Conservation (phyloP, 1,140 invertebrate genomes). For the Ceratina australensis region DNA sequence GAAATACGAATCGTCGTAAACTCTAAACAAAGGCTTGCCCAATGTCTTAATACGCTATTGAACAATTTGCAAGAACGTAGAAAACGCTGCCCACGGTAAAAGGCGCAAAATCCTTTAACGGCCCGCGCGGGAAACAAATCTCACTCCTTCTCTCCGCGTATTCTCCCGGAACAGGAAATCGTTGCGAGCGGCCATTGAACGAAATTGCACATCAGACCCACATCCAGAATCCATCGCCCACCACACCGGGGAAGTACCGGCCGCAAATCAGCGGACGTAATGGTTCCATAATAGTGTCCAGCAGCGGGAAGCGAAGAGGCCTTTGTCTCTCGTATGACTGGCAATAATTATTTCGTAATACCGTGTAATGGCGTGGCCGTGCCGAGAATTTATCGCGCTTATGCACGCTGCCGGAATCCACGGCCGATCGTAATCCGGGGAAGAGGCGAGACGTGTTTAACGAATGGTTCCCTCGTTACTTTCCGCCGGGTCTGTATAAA, state of each 20-base stretch:
- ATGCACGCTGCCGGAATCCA: conserved; percentile 54
- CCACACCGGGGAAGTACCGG: neutral
- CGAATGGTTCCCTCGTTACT: conserved; percentile 59
- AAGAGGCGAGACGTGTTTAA: conserved; percentile 42
- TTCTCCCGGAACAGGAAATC: neutral
- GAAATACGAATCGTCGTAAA: neutral
- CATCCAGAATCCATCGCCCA: conserved; percentile 34
- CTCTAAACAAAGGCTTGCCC: neutral
- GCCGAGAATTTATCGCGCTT: conserved; percentile 55
- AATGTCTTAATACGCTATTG: neutral
- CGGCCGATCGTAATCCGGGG: conserved; percentile 54
- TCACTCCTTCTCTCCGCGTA: neutral
- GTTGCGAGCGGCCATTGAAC: too few relatives aligned
- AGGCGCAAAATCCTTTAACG: neutral
- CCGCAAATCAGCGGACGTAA: conserved; percentile 51
- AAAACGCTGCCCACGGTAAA: neutral
- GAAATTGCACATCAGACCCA: neutral
- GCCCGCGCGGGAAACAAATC: neutral
- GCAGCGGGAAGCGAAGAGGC: neutral
- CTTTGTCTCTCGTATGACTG: conserved; percentile 56
- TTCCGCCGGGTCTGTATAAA: conserved; percentile 52
- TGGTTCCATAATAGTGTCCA: conserved; percentile 12
- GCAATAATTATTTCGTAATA: conserved; percentile 62
- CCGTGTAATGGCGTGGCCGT: conserved; percentile 33
- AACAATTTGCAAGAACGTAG: neutral